Evolutionary conservation across 2,113 vertebrate genomes (phyloP), one percentile per base, ranked within the genome.

Genomic region (Zeus faber): DNA sequence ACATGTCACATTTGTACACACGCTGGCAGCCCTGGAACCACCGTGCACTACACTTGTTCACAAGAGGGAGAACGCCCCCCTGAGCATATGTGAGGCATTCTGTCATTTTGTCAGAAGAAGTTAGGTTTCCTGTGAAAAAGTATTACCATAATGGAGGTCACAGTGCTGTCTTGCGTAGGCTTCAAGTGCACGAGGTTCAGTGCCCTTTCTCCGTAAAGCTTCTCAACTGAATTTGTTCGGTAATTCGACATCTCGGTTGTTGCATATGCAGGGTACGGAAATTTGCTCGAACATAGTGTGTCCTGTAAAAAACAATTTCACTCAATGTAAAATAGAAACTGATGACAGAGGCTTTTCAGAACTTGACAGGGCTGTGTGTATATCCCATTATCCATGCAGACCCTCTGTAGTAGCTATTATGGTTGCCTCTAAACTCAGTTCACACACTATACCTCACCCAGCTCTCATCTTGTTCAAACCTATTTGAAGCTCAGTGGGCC

Each of bases 61-160:
- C 65, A 62, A 68, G 63, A 70, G 31, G 59, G 53, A 41, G 43
- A 52, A 31, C 60, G 54, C 18, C 59, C 70, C 44, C 35, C 50
- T 44, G 39, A 80, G 72, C 29, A 16, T 49, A 56, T 62, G 27
- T 51, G 61, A 80, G 59, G 48, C 50, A 8, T 67, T 70, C 49
- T 76, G 75, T 78, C 79, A 79, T 76, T 82, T 77, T 83, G 84
- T 83, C 83, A 66, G 72, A 75, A 58, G 50, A 75, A 48, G 48
- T 85, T 80, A 70, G 0, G 18, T 27, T 67, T 75, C 39, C 17
- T 18, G 47, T 62, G 51, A 60, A 70, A 76, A 52, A 23, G 24
- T 25, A 67, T 77, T 71, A 62, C 7, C 44, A 67, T 75, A 77
- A 69, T 70, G 48, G n/a, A 17, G 40, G 31, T 74, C 52, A 50